phyloP scores from a whole-genome alignment of 1,140 invertebrate genomes.

The Sesamia nonagrioides region DNA sequence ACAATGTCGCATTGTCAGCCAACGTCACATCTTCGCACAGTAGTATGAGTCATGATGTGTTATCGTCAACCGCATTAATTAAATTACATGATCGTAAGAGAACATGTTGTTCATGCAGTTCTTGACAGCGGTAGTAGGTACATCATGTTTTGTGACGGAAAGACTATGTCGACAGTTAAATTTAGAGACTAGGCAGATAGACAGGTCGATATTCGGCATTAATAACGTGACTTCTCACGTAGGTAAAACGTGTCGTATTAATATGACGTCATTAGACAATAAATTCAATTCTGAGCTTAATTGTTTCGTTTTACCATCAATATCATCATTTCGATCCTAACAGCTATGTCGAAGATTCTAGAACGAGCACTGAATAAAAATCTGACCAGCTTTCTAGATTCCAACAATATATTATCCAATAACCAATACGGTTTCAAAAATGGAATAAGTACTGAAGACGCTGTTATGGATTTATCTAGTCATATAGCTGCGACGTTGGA shows the following conservation, averaged over 20 bases:
- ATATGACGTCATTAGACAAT: neutral
- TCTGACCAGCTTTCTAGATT: no score
- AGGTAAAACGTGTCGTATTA: slow-evolving; percentile 1
- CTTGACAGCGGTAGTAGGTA: slow-evolving; percentile 16
- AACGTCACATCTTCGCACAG: neutral
- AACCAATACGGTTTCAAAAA: no score
- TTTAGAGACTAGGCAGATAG: neutral
- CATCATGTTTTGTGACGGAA: neutral
- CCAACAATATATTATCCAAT: no score
- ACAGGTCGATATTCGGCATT: slow-evolving; percentile 18
- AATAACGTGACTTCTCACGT: slow-evolving; percentile 8
- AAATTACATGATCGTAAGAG: neutral
- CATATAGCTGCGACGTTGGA: no score
- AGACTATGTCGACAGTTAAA: neutral
- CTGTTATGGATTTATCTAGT: no score
- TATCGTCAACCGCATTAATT: neutral
- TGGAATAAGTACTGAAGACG: no score
- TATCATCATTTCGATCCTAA: no score
- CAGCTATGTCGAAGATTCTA: no score
- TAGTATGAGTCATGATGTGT: neutral
- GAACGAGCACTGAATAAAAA: no score
- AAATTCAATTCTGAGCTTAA: neutral
- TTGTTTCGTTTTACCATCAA: slow-evolving; percentile 9
- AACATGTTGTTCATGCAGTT: neutral
- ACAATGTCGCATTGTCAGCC: neutral